Conservation (phyloP, 2,797 vertebrate species). For the Denticeps clupeoides region DNA sequence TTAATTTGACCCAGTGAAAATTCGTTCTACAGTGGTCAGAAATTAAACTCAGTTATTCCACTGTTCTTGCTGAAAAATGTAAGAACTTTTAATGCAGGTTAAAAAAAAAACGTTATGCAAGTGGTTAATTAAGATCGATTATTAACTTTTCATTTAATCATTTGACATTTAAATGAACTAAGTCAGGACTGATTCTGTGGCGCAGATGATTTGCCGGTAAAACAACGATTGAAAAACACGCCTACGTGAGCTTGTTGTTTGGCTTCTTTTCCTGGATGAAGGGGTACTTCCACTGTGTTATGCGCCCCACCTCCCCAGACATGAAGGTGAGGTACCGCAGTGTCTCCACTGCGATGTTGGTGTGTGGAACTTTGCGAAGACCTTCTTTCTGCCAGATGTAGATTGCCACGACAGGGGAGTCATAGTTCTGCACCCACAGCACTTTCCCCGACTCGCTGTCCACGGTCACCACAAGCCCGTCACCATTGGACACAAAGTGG, state of each 20-base stretch:
- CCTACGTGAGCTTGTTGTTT: constrained; percentile 92
- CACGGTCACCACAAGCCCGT: constrained; percentile 92
- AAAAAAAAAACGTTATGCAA: too few relatives aligned
- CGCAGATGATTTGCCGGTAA: too few relatives aligned
- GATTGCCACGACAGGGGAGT: constrained; percentile 90
- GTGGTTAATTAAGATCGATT: too few relatives aligned
- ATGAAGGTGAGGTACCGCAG: constrained; percentile 94
- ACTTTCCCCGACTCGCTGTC: constrained; percentile 89
- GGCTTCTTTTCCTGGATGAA: constrained; percentile 89
- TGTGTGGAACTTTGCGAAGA: constrained; percentile 82
- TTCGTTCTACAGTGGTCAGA: too few relatives aligned
- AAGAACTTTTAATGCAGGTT: too few relatives aligned
- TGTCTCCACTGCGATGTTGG: constrained; percentile 88
- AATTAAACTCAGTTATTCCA: too few relatives aligned
- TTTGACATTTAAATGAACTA: too few relatives aligned
- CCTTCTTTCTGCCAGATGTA: constrained; percentile 95
- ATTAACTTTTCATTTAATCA: too few relatives aligned
- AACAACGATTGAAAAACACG: too few relatives aligned
- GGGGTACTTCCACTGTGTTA: constrained; percentile 96
- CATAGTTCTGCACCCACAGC: constrained; percentile 93
- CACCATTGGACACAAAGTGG: constrained; percentile 93
- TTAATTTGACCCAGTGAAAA: too few relatives aligned
- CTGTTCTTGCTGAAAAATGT: too few relatives aligned
- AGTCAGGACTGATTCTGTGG: too few relatives aligned
- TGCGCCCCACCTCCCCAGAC: constrained; percentile 89